Conservation (phyloP, 2,888 invertebrate genomes). For the Notodonta ziczac region DNA sequence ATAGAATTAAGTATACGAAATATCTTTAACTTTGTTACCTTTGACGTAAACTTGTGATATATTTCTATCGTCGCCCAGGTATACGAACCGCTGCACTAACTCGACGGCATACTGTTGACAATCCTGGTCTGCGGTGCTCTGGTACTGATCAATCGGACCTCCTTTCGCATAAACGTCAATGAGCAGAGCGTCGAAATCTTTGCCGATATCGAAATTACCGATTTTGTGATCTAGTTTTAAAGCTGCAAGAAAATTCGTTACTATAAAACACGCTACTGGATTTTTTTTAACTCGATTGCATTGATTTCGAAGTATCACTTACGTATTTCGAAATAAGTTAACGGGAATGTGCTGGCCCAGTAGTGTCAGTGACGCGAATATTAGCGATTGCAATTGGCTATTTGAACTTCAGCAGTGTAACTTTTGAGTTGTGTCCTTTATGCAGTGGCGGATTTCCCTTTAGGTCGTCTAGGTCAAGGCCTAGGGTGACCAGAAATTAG, state of each 20-base stretch:
- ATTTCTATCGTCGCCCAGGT: slow-evolving; percentile 93
- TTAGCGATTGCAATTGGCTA: too few species aligned
- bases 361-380: neutral
- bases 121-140: slow-evolving; percentile 69
- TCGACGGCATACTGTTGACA: slow-evolving; percentile 80
- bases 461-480: too few species aligned
- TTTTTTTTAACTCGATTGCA: too few species aligned
- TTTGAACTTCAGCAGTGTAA: too few species aligned
- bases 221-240: slow-evolving; percentile 88
- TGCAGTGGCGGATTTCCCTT: too few species aligned
- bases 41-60: slow-evolving; percentile 90
- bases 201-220: slow-evolving; percentile 92
- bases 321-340: too few species aligned
- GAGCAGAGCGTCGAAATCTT: slow-evolving; percentile 94
- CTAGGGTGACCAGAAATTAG: too few species aligned
- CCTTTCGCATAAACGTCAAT: slow-evolving; percentile 86
- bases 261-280: neutral
- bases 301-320: too few species aligned
- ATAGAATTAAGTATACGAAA: neutral
- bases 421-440: too few species aligned
- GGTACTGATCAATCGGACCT: slow-evolving; percentile 51
- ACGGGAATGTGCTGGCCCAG: neutral
- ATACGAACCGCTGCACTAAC: slow-evolving; percentile 90
- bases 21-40: slow-evolving; percentile 78
- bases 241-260: slow-evolving; percentile 77